Percentiles rank a stretch among this genome's conserved stretches.
Evolutionary conservation across 2,797 vertebrate genomes (phyloP).

Genomic region (Muscicapa striata): DNA sequence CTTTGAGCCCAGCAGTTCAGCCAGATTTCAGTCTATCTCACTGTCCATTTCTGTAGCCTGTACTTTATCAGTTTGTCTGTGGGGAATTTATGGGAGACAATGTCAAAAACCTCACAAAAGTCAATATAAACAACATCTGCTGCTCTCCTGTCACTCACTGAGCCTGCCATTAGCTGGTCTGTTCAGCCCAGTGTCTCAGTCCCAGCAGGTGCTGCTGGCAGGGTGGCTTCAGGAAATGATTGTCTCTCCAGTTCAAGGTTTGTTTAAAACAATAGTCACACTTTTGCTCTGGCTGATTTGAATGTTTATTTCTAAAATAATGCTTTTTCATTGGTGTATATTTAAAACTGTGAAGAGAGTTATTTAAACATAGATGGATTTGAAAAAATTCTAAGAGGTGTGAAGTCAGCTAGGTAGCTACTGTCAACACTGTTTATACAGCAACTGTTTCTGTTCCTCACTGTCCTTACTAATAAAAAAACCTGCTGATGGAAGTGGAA

Average conservation of each 20-base stretch:
- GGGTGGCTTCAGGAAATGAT: background rate
- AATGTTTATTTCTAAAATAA: background rate
- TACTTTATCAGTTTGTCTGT: background rate
- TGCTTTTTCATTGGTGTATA: background rate
- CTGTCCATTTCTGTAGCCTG: background rate
- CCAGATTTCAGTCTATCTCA: background rate
- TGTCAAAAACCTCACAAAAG: constrained; percentile 3
- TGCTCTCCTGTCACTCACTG: background rate
- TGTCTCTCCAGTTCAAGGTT: background rate
- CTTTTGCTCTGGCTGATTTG: background rate
- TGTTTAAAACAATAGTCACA: background rate
- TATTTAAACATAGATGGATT: background rate
- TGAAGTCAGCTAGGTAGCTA: background rate
- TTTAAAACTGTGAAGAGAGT: background rate
- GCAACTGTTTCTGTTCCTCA: background rate
- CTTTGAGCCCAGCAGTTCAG: background rate
- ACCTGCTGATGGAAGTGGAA: background rate
- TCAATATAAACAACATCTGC: constrained; percentile 26
- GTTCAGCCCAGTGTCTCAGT: background rate
- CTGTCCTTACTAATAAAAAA: background rate
- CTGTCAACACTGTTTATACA: background rate
- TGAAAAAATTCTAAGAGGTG: background rate
- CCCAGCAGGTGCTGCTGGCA: constrained; percentile 7
- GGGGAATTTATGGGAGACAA: background rate
- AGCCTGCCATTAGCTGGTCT: background rate